Base-by-base conservation (phyloP, 2,797 vertebrate genomes). In the Garrulus glandarius region DNA sequence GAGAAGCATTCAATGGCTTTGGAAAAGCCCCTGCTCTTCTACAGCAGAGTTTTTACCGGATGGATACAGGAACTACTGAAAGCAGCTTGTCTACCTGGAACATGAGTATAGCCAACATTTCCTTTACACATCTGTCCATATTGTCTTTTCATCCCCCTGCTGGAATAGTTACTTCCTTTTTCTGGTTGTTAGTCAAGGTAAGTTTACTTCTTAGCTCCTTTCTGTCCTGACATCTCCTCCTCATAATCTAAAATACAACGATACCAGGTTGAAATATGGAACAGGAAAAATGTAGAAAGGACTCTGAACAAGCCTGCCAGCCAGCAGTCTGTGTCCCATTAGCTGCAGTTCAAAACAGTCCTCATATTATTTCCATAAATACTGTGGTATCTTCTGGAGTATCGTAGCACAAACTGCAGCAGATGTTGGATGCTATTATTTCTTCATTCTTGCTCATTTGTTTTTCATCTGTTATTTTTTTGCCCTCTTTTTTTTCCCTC, bases 371-470 rank as follows among this genome's bases (percentile, higher is more conserved):
- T 91, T 67, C 79, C 61, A 75, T 78, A 93, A 94, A 79, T 76
- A 91, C 79, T 59, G 13, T 1, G 3, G 26, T 49, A 74, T 89
- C 65, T 95, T 59, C 76, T 91, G 72, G 49, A 88, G 75, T 60
- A 77, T 85, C 65, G 86, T 71, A 76, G 57, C 0, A 2, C 39
- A 72, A 92, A 81, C 36, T 5, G 5, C 60, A 91, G 63, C 84
- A 96, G 82, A 80, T 88, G 89, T 57, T 76, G 50, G 47, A 86
- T 0, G 3, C 19, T 80, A 55, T 94, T 81, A 84, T 84, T 95
- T 91, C 84, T 93, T 88, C 67, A 60, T 81, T 87, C 79, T 86
- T 89, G 49, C 75, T 86, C 60, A 86, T 77, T 93, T 96, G 41
- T 83, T 92, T 65, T 75, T 85, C 43, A 80, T 92, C 76, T 86